Evolutionary conservation across 1,140 invertebrate genomes (phyloP).

Genomic region (Zaprionus gabonicus): DNA sequence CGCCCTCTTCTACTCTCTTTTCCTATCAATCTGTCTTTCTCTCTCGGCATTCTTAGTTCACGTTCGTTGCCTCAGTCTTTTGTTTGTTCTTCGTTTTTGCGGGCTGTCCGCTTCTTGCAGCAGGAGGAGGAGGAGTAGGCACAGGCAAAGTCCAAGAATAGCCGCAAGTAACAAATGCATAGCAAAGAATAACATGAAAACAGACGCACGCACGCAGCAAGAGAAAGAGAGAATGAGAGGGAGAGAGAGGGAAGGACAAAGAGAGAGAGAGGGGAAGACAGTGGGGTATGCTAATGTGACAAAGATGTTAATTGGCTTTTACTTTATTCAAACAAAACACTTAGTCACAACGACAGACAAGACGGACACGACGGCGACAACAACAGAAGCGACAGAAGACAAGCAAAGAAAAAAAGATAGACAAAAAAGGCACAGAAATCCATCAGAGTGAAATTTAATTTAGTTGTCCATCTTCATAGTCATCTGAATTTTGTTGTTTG

Average conservation of each 20-base stretch:
- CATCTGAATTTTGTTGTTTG: conserved; percentile 22
- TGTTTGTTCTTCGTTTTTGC: conserved; percentile 55
- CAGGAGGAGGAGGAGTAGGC: conserved; percentile 1
- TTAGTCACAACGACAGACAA: conserved; percentile 48
- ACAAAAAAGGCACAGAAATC: conserved; percentile 31
- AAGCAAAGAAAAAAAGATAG: conserved; percentile 9
- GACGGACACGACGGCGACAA: conserved; percentile 15
- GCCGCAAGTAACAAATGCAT: conserved; percentile 54
- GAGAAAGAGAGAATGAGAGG: conserved; percentile 9
- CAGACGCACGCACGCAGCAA: conserved; percentile 12
- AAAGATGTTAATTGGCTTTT: conserved; percentile 83
- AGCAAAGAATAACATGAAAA: conserved; percentile 52
- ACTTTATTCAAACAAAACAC: conserved; percentile 79
- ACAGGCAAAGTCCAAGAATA: conserved; percentile 22
- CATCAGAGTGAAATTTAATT: conserved; percentile 54
- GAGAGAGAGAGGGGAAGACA: neutral
- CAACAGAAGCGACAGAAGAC: conserved; percentile 7
- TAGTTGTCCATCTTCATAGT: conserved; percentile 25
- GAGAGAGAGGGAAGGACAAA: neutral
- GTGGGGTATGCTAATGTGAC: conserved; percentile 67
- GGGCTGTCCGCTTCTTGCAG: conserved; percentile 32
- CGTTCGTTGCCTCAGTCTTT: conserved; percentile 79
- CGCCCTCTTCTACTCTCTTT: conserved; percentile 19
- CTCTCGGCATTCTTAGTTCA: conserved; percentile 62
- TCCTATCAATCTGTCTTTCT: neutral